Evolutionary conservation across 2,797 vertebrate genomes (phyloP), one percentile per base, ranked within the genome.

Genomic region (Odontamblyopus lacepedii): DNA sequence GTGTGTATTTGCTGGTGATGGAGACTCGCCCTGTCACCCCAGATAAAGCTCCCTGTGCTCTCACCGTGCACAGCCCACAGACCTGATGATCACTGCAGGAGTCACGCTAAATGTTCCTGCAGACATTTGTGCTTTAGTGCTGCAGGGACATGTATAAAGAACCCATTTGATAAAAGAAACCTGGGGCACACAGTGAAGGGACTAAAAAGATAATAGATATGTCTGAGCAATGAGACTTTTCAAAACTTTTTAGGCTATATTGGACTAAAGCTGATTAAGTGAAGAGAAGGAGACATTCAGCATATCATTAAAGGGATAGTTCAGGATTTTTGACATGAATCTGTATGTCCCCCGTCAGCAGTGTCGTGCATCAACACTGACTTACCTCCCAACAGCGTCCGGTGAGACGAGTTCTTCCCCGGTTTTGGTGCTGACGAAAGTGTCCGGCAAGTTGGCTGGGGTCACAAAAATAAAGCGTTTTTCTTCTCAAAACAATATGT

Each of bases 41-140:
- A 91, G 88, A 92, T 92, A 93, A 93, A 90, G 83, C 82, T 85
- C 82, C 78, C 87, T 86, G 83, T 87, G 76, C 81, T 84, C 83
- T 75, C 68, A 74, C 9, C 77, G 4, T 13, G 44, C 67, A 72
- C 78, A 84, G 77, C 79, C 79, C 75, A 82, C 73, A 67, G 76
- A 80, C 81, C 76, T 78, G 74, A 73, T 78, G 85, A 86, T 89
- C 77, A 86, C 89, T 86, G 78, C 83, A 86, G 87, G 89, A 85
- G 79, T 80, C 86, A 78, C 53, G 87, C 73, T 83, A 89, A 85
- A 89, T 84, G 81, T 86, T 87, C 86, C 85, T 69, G 72, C 80
- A 79, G 81, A 81, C 75, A 85, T 91, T 69, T 87, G 84, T 75
- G 86, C 82, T 79, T 81, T 67, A 80, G 79, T 27, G 59, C 81